A percentile compares a stretch with the other conserved stretches of the same genome.
These are phyloP conservation scores for Enoplolaimus lenunculus DNA, from an alignment of 2,888 invertebrate species.

Conservation along the genomic window DNA sequence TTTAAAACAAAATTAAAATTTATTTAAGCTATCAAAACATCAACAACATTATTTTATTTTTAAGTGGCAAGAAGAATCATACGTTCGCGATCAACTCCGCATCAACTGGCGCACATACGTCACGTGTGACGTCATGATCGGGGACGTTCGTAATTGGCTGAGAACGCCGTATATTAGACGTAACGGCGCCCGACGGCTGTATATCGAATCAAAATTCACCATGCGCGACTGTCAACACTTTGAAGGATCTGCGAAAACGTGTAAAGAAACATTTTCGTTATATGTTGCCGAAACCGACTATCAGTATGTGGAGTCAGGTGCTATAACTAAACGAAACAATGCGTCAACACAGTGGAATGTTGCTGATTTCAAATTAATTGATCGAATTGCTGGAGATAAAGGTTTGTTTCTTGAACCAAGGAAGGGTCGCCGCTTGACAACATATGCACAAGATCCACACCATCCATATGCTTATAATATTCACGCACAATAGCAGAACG, in stretches of 20 bases:
- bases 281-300: conserved; percentile 60
- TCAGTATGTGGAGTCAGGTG: too few relatives aligned
- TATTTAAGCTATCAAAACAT: too few relatives aligned
- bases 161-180: conserved; percentile 92
- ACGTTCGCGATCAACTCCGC: conserved; percentile 57
- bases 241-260: conserved; percentile 66
- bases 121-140: conserved; percentile 71
- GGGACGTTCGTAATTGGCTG: conserved; percentile 88
- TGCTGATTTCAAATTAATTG: conserved; percentile 56
- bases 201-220: conserved; percentile 90
- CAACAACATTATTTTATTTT: too few relatives aligned
- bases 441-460: too few relatives aligned
- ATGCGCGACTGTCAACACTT: conserved; percentile 88
- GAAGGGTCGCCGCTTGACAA: too few relatives aligned
- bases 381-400: conserved; percentile 84
- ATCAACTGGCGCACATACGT: conserved; percentile 92
- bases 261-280: conserved; percentile 91
- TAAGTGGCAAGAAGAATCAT: conserved; percentile 34
- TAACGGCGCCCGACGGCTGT: conserved; percentile 77
- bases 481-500: too few relatives aligned
- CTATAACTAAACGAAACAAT: too few relatives aligned
- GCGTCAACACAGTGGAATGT: conserved; percentile 12
- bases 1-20: too few relatives aligned
- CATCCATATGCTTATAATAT: too few relatives aligned
- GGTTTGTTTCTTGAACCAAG: too few relatives aligned